Percentiles rank a stretch among this genome's conserved stretches.
phyloP scores from a whole-genome alignment of 2,797 vertebrate species.

The Danio aesculapii region DNA sequence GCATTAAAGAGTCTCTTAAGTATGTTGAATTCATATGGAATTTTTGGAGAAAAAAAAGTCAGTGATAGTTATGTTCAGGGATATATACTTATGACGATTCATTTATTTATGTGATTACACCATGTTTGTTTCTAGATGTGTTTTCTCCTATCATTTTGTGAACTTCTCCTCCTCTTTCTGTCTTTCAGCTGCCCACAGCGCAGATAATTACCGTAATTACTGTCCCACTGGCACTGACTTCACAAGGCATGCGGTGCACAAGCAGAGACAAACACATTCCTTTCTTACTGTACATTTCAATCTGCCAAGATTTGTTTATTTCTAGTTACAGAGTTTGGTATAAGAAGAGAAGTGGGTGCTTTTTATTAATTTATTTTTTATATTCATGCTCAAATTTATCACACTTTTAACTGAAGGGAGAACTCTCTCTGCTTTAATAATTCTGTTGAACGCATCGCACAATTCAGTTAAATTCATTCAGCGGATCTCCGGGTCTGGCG shows the following conservation, averaged over 20 bases:
- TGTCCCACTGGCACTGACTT: background rate
- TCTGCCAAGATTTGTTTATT: background rate
- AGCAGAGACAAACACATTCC: background rate
- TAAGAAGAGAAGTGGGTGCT: too few relatives aligned
- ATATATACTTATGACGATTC: background rate
- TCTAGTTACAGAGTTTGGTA: background rate
- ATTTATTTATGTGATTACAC: background rate
- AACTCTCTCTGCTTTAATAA: too few relatives aligned
- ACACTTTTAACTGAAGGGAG: too few relatives aligned
- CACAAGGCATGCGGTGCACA: background rate
- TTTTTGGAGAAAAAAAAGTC: background rate
- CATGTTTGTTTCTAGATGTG: background rate
- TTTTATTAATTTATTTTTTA: too few relatives aligned
- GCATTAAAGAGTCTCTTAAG: background rate
- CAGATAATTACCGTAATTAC: background rate
- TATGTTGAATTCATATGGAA: background rate
- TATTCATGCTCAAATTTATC: too few relatives aligned
- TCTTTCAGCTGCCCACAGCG: background rate
- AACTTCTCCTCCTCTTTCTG: too few relatives aligned
- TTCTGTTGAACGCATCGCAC: too few relatives aligned
- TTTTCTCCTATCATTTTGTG: background rate
- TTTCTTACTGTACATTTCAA: background rate
- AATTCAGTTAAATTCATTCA: too few relatives aligned
- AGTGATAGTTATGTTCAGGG: background rate
- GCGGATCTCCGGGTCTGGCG: too few relatives aligned